These are phyloP conservation scores for Ibycter americanus DNA, from an alignment of 2,797 vertebrate species.

Conservation along the genomic window DNA sequence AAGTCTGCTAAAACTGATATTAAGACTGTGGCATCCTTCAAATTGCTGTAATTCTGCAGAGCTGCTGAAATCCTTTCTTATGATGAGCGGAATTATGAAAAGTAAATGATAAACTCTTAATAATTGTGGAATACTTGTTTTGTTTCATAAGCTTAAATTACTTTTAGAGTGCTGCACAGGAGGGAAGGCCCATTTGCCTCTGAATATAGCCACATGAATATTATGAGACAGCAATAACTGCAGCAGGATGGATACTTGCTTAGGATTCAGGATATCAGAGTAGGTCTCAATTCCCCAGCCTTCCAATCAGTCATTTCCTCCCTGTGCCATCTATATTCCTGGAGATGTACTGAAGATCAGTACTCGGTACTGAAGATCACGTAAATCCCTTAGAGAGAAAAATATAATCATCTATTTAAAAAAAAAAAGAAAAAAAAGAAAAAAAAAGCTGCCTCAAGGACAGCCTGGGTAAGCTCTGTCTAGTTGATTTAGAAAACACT, in stretches of 20 bases:
- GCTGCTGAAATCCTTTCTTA: constrained; percentile 11
- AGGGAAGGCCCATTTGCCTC: constrained; percentile 13
- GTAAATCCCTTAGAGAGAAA: constrained; percentile 27
- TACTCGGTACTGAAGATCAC: neutral
- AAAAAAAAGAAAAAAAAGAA: neutral
- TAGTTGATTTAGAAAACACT: constrained; percentile 22
- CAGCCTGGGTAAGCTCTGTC: neutral
- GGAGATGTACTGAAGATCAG: constrained; percentile 8
- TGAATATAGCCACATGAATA: neutral
- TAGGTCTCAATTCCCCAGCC: constrained; percentile 20
- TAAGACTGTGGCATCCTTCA: neutral
- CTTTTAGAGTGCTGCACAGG: neutral
- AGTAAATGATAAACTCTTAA: constrained; percentile 27
- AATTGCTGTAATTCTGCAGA: neutral
- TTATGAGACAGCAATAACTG: neutral
- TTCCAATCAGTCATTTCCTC: constrained; percentile 5
- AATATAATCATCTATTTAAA: constrained; percentile 28
- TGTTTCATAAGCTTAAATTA: constrained; percentile 50
- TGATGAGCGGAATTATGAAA: neutral
- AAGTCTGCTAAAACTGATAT: neutral
- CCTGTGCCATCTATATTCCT: neutral
- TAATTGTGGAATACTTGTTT: constrained; percentile 26
- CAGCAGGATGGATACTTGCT: neutral
- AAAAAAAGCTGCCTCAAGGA: neutral
- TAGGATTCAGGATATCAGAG: neutral